These are phyloP conservation scores for Lithodes maja DNA, from an alignment of 2,888 invertebrate species.

Conservation along the genomic window DNA sequence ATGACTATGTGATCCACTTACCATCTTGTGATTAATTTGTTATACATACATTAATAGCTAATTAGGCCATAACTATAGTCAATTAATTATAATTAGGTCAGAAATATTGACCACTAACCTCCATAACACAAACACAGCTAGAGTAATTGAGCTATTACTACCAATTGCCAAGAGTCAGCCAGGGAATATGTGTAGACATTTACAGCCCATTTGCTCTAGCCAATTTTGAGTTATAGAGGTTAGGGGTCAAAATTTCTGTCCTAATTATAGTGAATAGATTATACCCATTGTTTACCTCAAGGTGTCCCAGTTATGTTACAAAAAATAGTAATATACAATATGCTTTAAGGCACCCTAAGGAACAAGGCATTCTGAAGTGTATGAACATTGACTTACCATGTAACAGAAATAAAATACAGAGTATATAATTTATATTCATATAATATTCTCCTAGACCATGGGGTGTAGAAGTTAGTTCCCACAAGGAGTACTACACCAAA, in stretches of 20 bases:
- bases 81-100: too few relatives aligned
- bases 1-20: slow-evolving; percentile 65
- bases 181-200: too few relatives aligned
- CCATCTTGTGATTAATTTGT: slow-evolving; percentile 59
- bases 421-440: slow-evolving; percentile 38
- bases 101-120: too few relatives aligned
- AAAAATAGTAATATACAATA: slow-evolving; percentile 68
- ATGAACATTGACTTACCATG: slow-evolving; percentile 64
- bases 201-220: too few relatives aligned
- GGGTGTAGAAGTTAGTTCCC: slow-evolving; percentile 42
- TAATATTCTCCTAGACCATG: slow-evolving; percentile 51
- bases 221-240: too few relatives aligned
- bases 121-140: too few relatives aligned
- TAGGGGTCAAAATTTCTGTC: too few relatives aligned
- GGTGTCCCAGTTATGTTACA: slow-evolving; percentile 66
- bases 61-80: slow-evolving; percentile 44
- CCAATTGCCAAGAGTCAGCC: too few relatives aligned
- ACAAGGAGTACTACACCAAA: slow-evolving; percentile 1
- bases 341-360: slow-evolving; percentile 68
- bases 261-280: too few relatives aligned
- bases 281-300: slow-evolving; percentile 63
- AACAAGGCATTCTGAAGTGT: slow-evolving; percentile 66
- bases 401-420: slow-evolving; percentile 57
- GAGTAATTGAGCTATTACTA: too few relatives aligned
- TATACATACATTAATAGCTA: slow-evolving; percentile 65